These are phyloP conservation scores for Mola mola DNA, from an alignment of 2,113 vertebrate species.

Conservation along the genomic window DNA sequence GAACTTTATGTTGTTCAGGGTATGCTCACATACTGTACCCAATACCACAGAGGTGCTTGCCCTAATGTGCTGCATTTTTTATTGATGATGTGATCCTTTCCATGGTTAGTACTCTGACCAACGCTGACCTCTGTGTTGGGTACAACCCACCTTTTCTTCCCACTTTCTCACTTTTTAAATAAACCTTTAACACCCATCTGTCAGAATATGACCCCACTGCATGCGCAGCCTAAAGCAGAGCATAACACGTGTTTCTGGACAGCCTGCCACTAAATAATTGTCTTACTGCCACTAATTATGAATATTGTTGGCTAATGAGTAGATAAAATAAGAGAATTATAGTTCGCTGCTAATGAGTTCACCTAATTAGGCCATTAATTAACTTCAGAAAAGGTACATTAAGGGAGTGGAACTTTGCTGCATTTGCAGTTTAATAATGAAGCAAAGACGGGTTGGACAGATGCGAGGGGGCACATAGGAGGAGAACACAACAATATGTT, in stretches of 20 bases:
- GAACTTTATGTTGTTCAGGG: slow-evolving; percentile 11
- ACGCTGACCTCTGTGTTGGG: slow-evolving; percentile 8
- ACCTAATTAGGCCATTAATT: slow-evolving; percentile 76
- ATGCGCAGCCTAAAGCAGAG: slow-evolving; percentile 28
- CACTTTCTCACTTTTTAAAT: neutral
- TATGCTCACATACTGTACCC: neutral
- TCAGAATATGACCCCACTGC: slow-evolving; percentile 34
- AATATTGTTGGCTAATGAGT: slow-evolving; percentile 74
- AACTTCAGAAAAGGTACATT: slow-evolving; percentile 55
- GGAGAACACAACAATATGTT: neutral
- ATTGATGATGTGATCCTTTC: slow-evolving; percentile 37
- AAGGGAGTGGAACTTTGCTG: slow-evolving; percentile 45
- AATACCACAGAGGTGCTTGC: neutral
- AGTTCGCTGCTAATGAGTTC: slow-evolving; percentile 70
- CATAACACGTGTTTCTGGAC: slow-evolving; percentile 22
- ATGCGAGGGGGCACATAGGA: neutral
- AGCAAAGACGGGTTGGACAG: slow-evolving; percentile 21
- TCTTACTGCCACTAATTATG: slow-evolving; percentile 71
- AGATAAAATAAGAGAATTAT: slow-evolving; percentile 73
- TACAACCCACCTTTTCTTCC: neutral
- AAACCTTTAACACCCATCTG: slow-evolving; percentile 27
- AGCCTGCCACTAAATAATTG: slow-evolving; percentile 50
- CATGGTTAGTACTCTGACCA: slow-evolving; percentile 8
- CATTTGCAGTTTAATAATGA: slow-evolving; percentile 49
- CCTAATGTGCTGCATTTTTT: slow-evolving; percentile 6